A percentile compares a stretch with the other conserved stretches of the same genome.
These are phyloP conservation scores for Pristionchus exspectatus DNA, from an alignment of 2,888 invertebrate species.

Conservation along the genomic window DNA sequence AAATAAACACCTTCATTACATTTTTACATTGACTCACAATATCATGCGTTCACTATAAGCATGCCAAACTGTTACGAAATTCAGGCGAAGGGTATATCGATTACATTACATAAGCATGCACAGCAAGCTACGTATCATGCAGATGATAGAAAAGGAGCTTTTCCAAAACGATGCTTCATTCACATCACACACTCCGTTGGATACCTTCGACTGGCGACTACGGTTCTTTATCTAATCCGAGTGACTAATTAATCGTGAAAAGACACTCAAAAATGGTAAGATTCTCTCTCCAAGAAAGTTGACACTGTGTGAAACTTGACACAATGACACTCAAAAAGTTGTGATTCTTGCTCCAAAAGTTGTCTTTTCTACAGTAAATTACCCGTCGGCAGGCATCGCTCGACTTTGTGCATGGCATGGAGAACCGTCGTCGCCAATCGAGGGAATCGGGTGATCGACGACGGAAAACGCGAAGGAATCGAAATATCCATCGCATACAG, in stretches of 20 bases:
- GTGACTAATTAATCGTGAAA: background rate
- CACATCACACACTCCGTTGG: constrained; percentile 19
- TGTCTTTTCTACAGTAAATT: background rate
- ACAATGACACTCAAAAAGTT: background rate
- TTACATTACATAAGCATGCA: background rate
- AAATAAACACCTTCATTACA: background rate
- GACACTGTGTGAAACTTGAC: background rate
- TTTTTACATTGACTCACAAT: too few species aligned
- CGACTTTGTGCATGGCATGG: background rate
- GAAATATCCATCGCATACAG: background rate
- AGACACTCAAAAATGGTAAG: background rate
- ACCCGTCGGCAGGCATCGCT: constrained; percentile 14
- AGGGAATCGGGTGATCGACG: background rate
- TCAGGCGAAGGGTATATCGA: too few species aligned
- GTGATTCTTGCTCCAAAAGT: background rate
- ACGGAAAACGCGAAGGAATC: background rate
- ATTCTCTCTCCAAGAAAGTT: background rate
- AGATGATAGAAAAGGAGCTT: background rate
- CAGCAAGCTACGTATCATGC: background rate
- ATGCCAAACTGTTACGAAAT: too few species aligned
- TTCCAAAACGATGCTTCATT: too few species aligned
- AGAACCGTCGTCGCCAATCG: constrained; percentile 44
- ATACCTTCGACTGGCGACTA: constrained; percentile 40
- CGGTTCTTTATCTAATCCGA: constrained; percentile 12
- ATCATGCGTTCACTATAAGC: too few species aligned